A percentile compares a stretch with the other conserved stretches of the same genome.
phyloP scores from a whole-genome alignment of 2,888 invertebrate genomes.

The Stramonita haemastoma region DNA sequence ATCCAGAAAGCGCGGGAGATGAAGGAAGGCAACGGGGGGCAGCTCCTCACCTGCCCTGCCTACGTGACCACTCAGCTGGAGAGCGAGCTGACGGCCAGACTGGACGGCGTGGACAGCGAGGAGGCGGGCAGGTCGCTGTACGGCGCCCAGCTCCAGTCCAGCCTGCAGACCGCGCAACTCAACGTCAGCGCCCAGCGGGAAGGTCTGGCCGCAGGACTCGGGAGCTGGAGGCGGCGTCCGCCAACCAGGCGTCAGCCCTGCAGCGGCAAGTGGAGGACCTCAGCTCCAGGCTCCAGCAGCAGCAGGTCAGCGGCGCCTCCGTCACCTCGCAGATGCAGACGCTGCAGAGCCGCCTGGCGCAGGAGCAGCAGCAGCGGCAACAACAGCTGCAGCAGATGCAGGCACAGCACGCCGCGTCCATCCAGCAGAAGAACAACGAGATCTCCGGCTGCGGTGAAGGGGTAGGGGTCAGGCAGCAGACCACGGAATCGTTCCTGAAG shows the following conservation, averaged over 20 bases:
- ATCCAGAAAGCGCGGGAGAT: background rate
- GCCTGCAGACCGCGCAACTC: too few species aligned
- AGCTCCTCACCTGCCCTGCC: background rate
- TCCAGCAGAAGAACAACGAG: conserved; percentile 6
- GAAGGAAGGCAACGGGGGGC: background rate
- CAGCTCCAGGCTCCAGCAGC: background rate
- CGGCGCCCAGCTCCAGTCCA: background rate
- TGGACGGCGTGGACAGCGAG: background rate
- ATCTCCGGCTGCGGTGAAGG: background rate
- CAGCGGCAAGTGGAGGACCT: background rate
- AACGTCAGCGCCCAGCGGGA: background rate
- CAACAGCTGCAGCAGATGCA: conserved; percentile 19
- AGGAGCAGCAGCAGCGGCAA: conserved; percentile 18
- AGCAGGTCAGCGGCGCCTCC: background rate
- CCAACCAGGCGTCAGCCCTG: background rate
- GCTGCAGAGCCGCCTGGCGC: background rate
- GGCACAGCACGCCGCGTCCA: background rate
- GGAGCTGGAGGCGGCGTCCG: background rate
- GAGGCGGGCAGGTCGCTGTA: background rate
- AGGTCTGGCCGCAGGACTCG: background rate
- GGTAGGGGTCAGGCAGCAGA: too few species aligned
- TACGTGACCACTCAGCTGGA: background rate
- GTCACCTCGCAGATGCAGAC: background rate
- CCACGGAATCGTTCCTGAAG: too few species aligned
- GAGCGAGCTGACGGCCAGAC: background rate